Base-by-base conservation (phyloP, 2,113 vertebrate species). In the Clarias gariepinus region DNA sequence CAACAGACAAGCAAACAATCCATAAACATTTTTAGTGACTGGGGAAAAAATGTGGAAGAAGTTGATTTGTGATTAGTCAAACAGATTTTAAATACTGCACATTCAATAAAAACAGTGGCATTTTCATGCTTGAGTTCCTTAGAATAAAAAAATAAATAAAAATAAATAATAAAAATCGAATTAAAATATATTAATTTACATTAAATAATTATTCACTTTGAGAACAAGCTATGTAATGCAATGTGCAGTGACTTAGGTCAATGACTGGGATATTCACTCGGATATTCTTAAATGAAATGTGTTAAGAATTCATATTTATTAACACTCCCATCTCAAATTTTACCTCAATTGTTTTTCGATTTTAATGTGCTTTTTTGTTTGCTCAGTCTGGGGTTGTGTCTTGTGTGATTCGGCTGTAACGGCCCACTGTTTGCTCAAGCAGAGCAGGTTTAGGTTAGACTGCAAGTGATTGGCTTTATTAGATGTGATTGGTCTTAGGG, bases 381-480 rank as follows among this genome's bases (percentile, higher is more conserved):
- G 80, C 47, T 77, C 47, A 28, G n/a, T 53, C 68, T 53, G 21
- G 5, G 58, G 47, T 64, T 76, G 19, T 76, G n/a, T 64, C 57
- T 41, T 69, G 77, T 53, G 85, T 61, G 53, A 61, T 23, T 82
- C 19, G 13, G 55, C 68, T 69, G 63, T 57, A 71, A 79, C 19
- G n/a, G 79, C 68, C 9, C 47, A 41, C 18, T 15, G 79, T 82
- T 79, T 68, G 86, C 71, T 55, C 63, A 19, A 69, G 78, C 21
- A 58, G 64, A 55, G 63, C 66, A 30, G 79, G 66, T 60, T 78
- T 21, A 58, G 41, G 76, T 69, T 78, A 86, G 82, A 60, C 87
- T 81, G 85, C 89, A 92, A 84, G 82, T 77, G 77, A 86, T 79
- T 88, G 78, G 73, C 82, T 90, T 87, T 88, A 90, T 89, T 87